Percentiles rank a stretch among this genome's conserved stretches.
Conservation (phyloP, 2,113 vertebrate species). For the Bujurquina vittata region DNA sequence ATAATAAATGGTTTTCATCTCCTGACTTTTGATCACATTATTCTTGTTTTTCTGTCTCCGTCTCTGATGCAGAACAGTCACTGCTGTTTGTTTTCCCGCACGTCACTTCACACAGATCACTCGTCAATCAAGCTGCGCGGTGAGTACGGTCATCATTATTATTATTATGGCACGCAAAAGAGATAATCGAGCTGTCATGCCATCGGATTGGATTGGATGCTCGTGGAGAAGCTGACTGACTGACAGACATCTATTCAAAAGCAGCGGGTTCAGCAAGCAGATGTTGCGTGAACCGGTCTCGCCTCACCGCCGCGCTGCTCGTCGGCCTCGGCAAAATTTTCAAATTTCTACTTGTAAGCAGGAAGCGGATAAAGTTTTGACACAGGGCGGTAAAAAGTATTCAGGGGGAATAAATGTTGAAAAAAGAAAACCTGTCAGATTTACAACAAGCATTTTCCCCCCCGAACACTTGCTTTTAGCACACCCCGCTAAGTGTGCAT, state of each 20-base stretch:
- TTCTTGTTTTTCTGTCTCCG: not conserved
- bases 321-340: not conserved
- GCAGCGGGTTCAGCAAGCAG: conserved; percentile 13
- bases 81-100: conserved; percentile 4
- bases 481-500: not conserved
- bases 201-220: conserved; percentile 24
- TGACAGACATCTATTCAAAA: conserved; percentile 19
- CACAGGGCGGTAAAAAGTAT: conserved; percentile 7
- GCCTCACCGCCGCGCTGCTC: not conserved
- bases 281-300: conserved; percentile 15
- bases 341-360: not conserved
- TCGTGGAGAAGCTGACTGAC: conserved; percentile 43
- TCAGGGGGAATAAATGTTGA: not conserved
- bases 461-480: conserved; percentile 44
- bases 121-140: conserved; percentile 40
- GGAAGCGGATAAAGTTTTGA: not conserved
- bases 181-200: conserved; percentile 52
- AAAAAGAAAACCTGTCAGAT: not conserved
- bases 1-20: not conserved
- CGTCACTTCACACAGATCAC: conserved; percentile 26
- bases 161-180: not conserved
- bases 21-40: not conserved
- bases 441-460: conserved; percentile 9
- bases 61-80: conserved; percentile 15
- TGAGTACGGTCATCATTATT: conserved; percentile 31